A percentile compares a stretch with the other conserved stretches of the same genome.
Conservation (phyloP, 2,888 invertebrate genomes). For the Stenotaenia linearis region DNA sequence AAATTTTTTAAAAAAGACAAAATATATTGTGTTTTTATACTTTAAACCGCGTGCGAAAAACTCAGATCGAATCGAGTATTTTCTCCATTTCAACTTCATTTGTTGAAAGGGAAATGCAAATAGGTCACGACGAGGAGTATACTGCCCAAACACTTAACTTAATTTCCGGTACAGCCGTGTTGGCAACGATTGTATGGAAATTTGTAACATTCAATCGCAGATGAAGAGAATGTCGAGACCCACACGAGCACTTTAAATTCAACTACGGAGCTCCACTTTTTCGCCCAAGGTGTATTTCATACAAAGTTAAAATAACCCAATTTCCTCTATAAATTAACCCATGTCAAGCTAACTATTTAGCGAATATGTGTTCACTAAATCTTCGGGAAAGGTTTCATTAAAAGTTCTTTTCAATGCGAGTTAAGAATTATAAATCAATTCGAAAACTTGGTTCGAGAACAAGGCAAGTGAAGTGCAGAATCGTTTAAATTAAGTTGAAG, state of each 20-base stretch:
- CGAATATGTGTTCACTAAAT: slow-evolving; percentile 5
- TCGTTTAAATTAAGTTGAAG: slow-evolving; percentile 26
- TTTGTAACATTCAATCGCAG: not conserved
- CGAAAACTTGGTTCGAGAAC: not conserved
- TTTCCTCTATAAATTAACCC: slow-evolving; percentile 11
- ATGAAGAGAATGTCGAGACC: not conserved
- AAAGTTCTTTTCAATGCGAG: not conserved
- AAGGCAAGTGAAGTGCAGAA: slow-evolving; percentile 24
- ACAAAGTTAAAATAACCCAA: not conserved
- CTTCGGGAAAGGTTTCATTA: slow-evolving; percentile 4
- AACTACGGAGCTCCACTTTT: not conserved
- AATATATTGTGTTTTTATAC: no score
- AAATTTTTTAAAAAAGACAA: not conserved
- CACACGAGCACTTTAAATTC: not conserved
- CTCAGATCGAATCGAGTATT: not conserved
- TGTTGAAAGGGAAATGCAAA: not conserved
- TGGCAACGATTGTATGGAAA: slow-evolving; percentile 1
- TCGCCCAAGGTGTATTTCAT: not conserved
- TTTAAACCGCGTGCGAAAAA: no score
- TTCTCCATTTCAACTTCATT: not conserved
- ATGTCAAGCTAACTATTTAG: not conserved
- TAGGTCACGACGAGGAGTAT: not conserved
- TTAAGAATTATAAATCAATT: slow-evolving; percentile 20
- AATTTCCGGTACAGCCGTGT: not conserved
- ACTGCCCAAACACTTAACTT: not conserved